A percentile compares a stretch with the other conserved stretches of the same genome.
Evolutionary conservation across 2,113 vertebrate genomes (phyloP).

Genomic region (Serilophus lunatus): DNA sequence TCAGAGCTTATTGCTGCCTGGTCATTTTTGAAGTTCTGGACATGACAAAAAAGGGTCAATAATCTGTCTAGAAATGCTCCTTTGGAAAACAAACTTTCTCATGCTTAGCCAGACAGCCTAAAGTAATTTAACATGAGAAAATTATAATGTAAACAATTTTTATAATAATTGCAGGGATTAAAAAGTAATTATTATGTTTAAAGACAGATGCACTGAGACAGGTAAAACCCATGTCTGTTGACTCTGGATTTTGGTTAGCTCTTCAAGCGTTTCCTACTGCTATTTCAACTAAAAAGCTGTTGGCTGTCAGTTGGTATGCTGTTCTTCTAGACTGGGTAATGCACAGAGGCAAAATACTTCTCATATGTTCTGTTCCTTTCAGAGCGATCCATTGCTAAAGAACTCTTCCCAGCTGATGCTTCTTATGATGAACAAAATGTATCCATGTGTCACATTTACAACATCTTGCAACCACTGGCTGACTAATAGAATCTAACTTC

Average conservation of each 20-base stretch:
- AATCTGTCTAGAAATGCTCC: neutral
- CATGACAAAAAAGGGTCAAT: neutral
- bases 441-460: neutral
- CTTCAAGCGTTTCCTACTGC: neutral
- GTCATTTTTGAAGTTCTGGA: neutral
- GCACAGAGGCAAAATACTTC: neutral
- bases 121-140: neutral
- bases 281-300: neutral
- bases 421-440: neutral
- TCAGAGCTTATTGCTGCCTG: neutral
- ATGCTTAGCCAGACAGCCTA: neutral
- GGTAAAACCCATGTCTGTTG: neutral
- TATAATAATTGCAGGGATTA: neutral
- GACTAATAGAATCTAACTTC: rapidly evolving
- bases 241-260: neutral
- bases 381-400: neutral
- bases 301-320: neutral
- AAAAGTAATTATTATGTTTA: neutral
- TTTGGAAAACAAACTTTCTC: neutral
- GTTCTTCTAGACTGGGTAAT: neutral
- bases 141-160: neutral
- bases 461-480: neutral
- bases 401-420: neutral
- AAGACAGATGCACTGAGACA: neutral
- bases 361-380: neutral